Conservation (phyloP, 2,113 vertebrate genomes). For the Psephotus haematonotus region DNA sequence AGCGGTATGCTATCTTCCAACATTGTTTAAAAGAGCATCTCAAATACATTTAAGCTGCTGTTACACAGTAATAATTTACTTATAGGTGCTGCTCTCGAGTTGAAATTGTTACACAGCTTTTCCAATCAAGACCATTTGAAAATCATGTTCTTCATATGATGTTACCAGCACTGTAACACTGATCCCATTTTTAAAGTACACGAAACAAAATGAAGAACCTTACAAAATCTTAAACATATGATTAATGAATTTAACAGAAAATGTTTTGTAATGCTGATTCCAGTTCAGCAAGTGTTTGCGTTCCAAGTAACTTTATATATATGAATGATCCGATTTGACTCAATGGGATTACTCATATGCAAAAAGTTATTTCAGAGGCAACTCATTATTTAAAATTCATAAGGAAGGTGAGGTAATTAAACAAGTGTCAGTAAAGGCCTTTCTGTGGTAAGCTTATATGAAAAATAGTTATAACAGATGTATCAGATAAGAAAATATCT, state of each 20-base stretch:
- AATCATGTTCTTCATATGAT: not conserved
- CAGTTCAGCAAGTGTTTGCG: not conserved
- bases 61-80: not conserved
- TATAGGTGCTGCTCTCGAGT: not conserved
- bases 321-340: not conserved
- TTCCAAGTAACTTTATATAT: not conserved
- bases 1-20: not conserved
- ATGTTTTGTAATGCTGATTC: not conserved
- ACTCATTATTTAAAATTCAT: not conserved
- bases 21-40: not conserved
- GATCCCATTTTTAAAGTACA: not conserved
- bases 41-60: not conserved
- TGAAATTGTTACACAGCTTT: not conserved
- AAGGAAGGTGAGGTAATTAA: not conserved
- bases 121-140: not conserved
- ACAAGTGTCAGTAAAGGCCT: not conserved
- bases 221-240: not conserved
- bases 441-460: not conserved
- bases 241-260: not conserved
- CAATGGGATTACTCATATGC: not conserved
- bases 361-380: not conserved
- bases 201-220: not conserved
- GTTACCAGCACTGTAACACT: not conserved
- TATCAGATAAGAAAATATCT: not conserved
- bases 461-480: not conserved